Evolutionary conservation across 2,888 invertebrate species (phyloP).

Genomic region (Apotomis capreana): DNA sequence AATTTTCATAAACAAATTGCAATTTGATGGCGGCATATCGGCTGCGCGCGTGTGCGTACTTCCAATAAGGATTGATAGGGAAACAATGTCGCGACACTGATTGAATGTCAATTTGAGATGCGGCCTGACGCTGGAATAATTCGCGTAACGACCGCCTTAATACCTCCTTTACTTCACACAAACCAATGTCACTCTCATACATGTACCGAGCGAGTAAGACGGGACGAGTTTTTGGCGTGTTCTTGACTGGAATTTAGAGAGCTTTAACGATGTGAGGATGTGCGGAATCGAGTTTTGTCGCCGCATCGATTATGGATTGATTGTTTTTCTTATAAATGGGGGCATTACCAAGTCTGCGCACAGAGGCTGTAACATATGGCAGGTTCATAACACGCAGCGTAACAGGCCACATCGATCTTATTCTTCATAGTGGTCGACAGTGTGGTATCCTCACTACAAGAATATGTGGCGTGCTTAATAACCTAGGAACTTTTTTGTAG

Average conservation of each 20-base stretch:
- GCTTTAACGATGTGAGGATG: slow-evolving; percentile 73
- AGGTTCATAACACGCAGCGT: neutral
- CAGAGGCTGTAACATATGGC: slow-evolving; percentile 25
- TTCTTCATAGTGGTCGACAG: too few relatives aligned
- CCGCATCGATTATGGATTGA: slow-evolving; percentile 36
- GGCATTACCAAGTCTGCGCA: slow-evolving; percentile 19
- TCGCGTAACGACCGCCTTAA: slow-evolving; percentile 54
- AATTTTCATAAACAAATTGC: slow-evolving; percentile 84
- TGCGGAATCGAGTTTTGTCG: slow-evolving; percentile 22
- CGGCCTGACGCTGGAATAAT: slow-evolving; percentile 62
- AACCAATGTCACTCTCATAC: slow-evolving; percentile 26
- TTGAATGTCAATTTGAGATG: slow-evolving; percentile 80
- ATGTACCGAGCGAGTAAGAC: slow-evolving; percentile 5
- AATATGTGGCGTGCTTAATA: too few relatives aligned
- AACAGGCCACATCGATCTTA: too few relatives aligned
- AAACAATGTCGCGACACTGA: slow-evolving; percentile 81
- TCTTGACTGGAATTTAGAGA: slow-evolving; percentile 40
- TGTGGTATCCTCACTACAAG: too few relatives aligned
- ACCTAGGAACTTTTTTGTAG: too few relatives aligned
- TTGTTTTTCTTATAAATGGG: slow-evolving; percentile 32
- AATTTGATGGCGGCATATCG: slow-evolving; percentile 80
- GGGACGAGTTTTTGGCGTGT: slow-evolving; percentile 1
- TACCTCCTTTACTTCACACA: slow-evolving; percentile 21
- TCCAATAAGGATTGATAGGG: slow-evolving; percentile 82
- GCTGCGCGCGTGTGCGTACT: slow-evolving; percentile 72